A percentile compares a stretch with the other conserved stretches of the same genome.
Evolutionary conservation across 2,113 vertebrate species (phyloP).

Genomic region (Epinephelus fuscoguttatus): DNA sequence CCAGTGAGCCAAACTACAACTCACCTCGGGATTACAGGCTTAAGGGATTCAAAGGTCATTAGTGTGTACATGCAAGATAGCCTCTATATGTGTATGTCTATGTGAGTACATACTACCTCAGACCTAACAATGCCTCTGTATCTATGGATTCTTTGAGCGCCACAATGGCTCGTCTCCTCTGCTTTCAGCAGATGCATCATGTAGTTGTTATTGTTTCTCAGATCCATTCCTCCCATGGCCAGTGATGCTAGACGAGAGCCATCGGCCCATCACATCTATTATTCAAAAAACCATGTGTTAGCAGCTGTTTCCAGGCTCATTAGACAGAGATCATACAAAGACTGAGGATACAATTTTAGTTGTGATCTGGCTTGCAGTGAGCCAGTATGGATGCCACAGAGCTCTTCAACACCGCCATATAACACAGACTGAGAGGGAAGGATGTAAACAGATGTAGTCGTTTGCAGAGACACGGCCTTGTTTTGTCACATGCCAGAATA

Average conservation of each 20-base stretch:
- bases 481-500: slow-evolving; percentile 16
- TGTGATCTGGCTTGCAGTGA: slow-evolving; percentile 29
- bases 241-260: slow-evolving; percentile 43
- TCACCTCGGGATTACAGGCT: slow-evolving; percentile 50
- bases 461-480: slow-evolving; percentile 9
- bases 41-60: slow-evolving; percentile 35
- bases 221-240: slow-evolving; percentile 34
- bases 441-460: slow-evolving; percentile 2
- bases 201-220: slow-evolving; percentile 36
- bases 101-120: slow-evolving; percentile 12
- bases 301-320: slow-evolving; percentile 65
- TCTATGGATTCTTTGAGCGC: neutral
- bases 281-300: slow-evolving; percentile 70
- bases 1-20: slow-evolving; percentile 23
- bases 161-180: neutral
- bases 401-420: neutral
- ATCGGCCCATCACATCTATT: slow-evolving; percentile 69
- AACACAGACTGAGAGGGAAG: neutral
- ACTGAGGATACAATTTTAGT: slow-evolving; percentile 42
- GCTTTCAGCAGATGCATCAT: slow-evolving; percentile 22
- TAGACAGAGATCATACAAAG: slow-evolving; percentile 50
- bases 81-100: neutral
- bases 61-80: slow-evolving; percentile 20
- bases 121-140: slow-evolving; percentile 8
- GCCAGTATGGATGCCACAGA: neutral